Conservation (phyloP, 2,888 invertebrate genomes). For the Gastrophysa polygoni region DNA sequence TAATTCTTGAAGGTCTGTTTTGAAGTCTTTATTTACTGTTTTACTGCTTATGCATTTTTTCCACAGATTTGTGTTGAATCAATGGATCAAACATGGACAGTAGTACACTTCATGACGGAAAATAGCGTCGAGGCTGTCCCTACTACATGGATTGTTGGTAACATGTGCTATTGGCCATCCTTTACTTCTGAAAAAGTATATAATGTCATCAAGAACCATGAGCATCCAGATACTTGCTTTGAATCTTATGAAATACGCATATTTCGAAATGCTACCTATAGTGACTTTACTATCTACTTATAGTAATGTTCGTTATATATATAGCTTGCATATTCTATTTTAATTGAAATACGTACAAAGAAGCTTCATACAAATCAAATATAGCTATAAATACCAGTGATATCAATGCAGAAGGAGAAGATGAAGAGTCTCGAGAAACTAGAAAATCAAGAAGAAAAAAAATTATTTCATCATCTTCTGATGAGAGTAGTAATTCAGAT, state of each 20-base stretch:
- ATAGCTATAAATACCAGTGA: background rate
- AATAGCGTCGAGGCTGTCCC: slow-evolving; percentile 10
- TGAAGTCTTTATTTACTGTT: too few species aligned
- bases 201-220: background rate
- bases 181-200: background rate
- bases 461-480: slow-evolving; percentile 1
- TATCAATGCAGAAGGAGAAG: background rate
- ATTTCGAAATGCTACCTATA: slow-evolving; percentile 9
- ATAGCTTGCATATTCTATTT: background rate
- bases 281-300: background rate
- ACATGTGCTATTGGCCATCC: slow-evolving; percentile 13
- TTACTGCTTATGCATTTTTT: too few species aligned
- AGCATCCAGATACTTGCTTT: slow-evolving; percentile 2
- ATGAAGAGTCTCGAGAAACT: slow-evolving; percentile 4
- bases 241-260: background rate
- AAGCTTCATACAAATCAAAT: background rate
- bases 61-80: too few species aligned
- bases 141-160: slow-evolving; percentile 9
- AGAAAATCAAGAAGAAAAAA: slow-evolving; percentile 3
- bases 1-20: too few species aligned
- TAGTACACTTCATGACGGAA: slow-evolving; percentile 7
- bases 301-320: too few species aligned
- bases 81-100: slow-evolving; percentile 7
- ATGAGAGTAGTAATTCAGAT: background rate
- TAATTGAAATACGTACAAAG: slow-evolving; percentile 6